phyloP scores from a whole-genome alignment of 2,888 invertebrate genomes.

The Gibbula magus region DNA sequence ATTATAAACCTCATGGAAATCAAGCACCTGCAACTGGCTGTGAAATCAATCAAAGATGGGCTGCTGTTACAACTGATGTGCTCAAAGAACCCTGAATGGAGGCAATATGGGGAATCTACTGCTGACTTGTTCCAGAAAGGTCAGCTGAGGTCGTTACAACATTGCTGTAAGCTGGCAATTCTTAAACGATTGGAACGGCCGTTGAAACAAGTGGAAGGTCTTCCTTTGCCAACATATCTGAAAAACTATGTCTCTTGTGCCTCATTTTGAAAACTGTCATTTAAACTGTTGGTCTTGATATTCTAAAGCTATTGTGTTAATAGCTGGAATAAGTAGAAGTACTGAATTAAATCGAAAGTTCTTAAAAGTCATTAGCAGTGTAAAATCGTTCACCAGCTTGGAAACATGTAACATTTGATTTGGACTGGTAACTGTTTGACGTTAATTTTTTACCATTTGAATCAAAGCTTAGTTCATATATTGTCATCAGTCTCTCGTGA shows the following conservation, averaged over 20 bases:
- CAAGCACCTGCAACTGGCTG: background rate
- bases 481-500: no score
- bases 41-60: background rate
- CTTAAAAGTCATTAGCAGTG: no score
- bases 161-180: constrained; percentile 20
- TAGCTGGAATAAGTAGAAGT: no score
- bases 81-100: background rate
- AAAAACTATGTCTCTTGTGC: constrained; percentile 19
- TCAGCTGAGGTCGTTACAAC: constrained; percentile 22
- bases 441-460: no score
- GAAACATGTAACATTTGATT: no score
- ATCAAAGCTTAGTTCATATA: no score
- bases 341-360: no score
- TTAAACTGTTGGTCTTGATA: no score
- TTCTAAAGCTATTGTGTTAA: no score
- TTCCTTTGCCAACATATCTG: constrained; percentile 19
- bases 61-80: background rate
- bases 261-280: background rate
- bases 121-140: background rate
- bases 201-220: background rate
- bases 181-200: background rate
- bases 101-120: background rate
- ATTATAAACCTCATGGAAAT: constrained; percentile 6
- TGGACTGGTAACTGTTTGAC: no score
- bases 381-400: no score